Percentiles rank a stretch among this genome's conserved stretches.
Evolutionary conservation across 2,113 vertebrate genomes (phyloP).

Genomic region (Morone saxatilis): DNA sequence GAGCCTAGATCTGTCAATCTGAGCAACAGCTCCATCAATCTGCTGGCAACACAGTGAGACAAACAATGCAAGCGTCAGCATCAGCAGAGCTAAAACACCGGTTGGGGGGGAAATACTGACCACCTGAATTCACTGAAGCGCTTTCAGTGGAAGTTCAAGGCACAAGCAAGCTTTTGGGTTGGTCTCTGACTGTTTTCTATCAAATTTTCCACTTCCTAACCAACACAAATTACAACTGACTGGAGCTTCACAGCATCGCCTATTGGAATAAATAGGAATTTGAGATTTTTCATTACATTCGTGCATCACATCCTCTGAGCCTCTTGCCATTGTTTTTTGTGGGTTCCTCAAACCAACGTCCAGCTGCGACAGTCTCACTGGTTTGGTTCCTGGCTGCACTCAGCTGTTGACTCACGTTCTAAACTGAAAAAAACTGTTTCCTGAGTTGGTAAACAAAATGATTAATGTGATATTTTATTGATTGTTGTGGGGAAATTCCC

Average conservation of each 20-base stretch:
- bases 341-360: not conserved
- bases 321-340: constrained; percentile 29
- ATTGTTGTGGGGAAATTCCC: constrained; percentile 17
- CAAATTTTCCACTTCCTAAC: not conserved
- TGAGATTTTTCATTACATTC: not conserved
- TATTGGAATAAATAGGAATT: constrained; percentile 12
- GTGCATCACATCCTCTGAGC: constrained; percentile 23
- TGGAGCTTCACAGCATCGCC: not conserved
- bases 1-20: constrained; percentile 68
- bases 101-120: not conserved
- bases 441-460: constrained; percentile 26
- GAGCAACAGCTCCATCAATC: constrained; percentile 64
- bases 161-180: not conserved
- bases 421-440: not conserved
- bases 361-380: not conserved
- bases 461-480: constrained; percentile 32
- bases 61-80: constrained; percentile 55
- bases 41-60: constrained; percentile 42
- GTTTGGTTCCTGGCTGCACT: constrained; percentile 6
- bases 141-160: not conserved
- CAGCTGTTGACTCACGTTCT: constrained; percentile 17
- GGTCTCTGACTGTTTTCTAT: not conserved
- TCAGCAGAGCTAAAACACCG: constrained; percentile 16
- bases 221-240: not conserved
- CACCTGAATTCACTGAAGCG: constrained; percentile 12